These are phyloP conservation scores for Dolichomitus sp. DNA, from an alignment of 2,888 invertebrate species.

Conservation along the genomic window DNA sequence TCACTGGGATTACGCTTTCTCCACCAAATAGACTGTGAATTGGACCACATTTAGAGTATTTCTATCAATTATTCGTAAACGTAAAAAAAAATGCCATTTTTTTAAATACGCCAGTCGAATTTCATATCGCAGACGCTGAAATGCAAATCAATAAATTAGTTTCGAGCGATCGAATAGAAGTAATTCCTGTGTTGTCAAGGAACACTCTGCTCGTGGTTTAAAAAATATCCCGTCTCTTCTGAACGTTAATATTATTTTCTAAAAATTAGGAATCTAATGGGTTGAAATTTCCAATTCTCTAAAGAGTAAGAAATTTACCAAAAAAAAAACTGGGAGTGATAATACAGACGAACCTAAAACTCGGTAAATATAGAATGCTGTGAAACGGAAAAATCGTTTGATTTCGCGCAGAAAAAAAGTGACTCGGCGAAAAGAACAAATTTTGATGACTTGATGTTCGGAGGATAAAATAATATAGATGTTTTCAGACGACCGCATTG, in stretches of 20 bases:
- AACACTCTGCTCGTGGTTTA: neutral
- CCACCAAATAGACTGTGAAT: conserved; percentile 45
- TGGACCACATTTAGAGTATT: conserved; percentile 56
- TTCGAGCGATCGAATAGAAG: neutral
- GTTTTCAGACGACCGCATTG: neutral
- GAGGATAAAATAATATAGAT: neutral
- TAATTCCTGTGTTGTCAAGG: neutral
- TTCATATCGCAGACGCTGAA: conserved; percentile 32
- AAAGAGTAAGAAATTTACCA: neutral
- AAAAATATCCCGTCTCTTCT: neutral
- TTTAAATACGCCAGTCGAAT: conserved; percentile 38
- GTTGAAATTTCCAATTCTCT: neutral
- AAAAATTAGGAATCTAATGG: neutral
- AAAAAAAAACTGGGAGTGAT: neutral
- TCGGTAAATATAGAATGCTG: neutral
- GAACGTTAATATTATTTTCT: neutral
- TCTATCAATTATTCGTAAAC: conserved; percentile 45
- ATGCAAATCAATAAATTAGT: conserved; percentile 9
- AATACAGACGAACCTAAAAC: neutral
- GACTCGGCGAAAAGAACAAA: neutral
- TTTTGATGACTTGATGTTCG: neutral
- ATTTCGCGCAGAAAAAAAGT: neutral
- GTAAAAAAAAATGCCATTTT: conserved; percentile 51
- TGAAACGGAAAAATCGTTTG: neutral
- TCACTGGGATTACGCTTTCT: conserved; percentile 59